Evolutionary conservation across 2,797 vertebrate genomes (phyloP).

Genomic region (Emydoidea blandingii): DNA sequence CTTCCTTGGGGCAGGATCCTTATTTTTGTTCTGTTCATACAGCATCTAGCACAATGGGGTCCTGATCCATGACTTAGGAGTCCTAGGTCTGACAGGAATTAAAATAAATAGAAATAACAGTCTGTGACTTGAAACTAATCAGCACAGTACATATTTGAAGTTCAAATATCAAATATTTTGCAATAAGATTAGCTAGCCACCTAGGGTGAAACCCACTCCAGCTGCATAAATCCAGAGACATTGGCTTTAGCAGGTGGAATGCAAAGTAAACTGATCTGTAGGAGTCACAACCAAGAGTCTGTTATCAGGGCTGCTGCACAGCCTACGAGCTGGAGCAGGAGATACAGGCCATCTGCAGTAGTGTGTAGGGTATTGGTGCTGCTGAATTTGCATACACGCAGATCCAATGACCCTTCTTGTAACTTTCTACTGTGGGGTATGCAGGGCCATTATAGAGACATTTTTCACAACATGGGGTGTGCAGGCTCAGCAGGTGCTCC

Average conservation of each 20-base stretch:
- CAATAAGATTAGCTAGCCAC: background rate
- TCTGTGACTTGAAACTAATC: background rate
- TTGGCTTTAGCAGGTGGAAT: background rate
- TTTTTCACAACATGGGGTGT: background rate
- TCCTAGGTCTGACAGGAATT: too few relatives aligned
- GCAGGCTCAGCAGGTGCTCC: background rate
- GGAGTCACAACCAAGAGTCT: background rate
- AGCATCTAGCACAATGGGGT: too few relatives aligned
- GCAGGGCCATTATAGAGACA: background rate
- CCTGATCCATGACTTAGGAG: too few relatives aligned
- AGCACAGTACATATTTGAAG: background rate
- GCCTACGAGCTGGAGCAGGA: background rate
- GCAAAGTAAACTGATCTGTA: background rate
- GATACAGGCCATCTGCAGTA: background rate
- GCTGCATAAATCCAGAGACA: background rate
- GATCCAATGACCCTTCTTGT: background rate
- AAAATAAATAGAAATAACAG: too few relatives aligned
- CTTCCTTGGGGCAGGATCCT: too few relatives aligned
- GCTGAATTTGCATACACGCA: background rate
- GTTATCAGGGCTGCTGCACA: background rate
- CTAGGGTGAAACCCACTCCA: rapidly evolving
- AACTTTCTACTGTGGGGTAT: background rate
- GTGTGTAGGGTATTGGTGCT: rapidly evolving
- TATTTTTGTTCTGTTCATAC: too few relatives aligned
- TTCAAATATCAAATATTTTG: background rate